These are phyloP conservation scores for Zeugodacus cucurbitae DNA, from an alignment of 1,140 invertebrate species.

Conservation along the genomic window DNA sequence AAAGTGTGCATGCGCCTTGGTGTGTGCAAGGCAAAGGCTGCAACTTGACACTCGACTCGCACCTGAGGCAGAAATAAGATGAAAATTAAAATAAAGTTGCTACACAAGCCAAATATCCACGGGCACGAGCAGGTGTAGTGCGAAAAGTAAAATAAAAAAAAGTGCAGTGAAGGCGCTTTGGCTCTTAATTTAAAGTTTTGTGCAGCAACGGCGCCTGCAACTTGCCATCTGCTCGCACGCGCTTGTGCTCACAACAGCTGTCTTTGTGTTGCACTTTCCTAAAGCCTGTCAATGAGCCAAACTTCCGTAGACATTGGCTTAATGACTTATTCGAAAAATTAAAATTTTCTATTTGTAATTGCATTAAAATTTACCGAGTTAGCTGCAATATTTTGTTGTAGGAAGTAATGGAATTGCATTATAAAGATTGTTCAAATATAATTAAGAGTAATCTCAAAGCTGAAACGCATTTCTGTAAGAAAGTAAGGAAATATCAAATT, in stretches of 20 bases:
- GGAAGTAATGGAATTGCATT: no score
- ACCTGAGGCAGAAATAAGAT: not conserved
- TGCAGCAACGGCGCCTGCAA: not conserved
- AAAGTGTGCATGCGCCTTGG: not conserved
- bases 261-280: not conserved
- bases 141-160: not conserved
- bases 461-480: no score
- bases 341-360: not conserved
- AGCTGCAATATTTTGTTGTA: no score
- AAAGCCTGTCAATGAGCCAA: not conserved
- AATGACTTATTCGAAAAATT: not conserved
- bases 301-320: not conserved
- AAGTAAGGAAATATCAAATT: no score
- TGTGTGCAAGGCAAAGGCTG: not conserved
- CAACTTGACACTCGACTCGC: not conserved
- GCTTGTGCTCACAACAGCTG: not conserved
- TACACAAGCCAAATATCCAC: not conserved
- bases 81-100: slow-evolving; percentile 23
- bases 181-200: not conserved
- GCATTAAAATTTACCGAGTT: not conserved
- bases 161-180: not conserved
- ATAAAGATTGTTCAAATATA: no score
- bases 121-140: not conserved
- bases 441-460: no score
- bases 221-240: not conserved